Base-by-base conservation (phyloP, 2,888 invertebrate genomes). In the Eilema depressum region DNA sequence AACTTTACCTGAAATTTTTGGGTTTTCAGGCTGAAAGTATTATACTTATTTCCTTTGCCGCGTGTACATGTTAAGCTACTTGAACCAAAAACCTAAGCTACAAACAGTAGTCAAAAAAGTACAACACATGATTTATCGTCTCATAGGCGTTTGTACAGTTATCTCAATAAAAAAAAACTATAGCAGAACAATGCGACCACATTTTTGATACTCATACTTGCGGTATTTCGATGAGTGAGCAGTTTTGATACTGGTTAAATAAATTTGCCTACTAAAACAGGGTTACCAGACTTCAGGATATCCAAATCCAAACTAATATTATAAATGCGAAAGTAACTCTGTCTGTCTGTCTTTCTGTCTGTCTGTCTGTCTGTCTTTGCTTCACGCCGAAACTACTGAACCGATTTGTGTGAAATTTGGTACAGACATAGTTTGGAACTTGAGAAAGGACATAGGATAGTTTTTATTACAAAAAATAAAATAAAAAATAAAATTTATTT, bases 171-270 rank as follows among this genome's bases (percentile, higher is more conserved):
- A 75, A 37, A 33, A 79, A 79, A 70, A 64, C 56, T 76, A 77
- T 82, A 76, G 75, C 77, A 75, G 75, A 81, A 83, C 81, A 81
- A 81, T 77, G 79, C 80, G 83, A 85, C 79, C 80, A 83, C 84
- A 85, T 82, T 87, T 85, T 90, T 83, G 88, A 86, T 87, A 83
- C 80, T 87, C 87, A 84, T 86, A 82, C 80, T 87, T 88, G 85
- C 90, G 90, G 87, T 89, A 89, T 86, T 77, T 70, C 75, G 76
- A 85, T 88, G 87, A 87, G 78, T 75, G 70, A 73, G 85, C 83
- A 68, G 69, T 79, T 83, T 80, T 79, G 75, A 68, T 83, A 76
- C 75, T 75, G 70, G 79, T 77, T 76, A 59, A 25, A 28, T 63
- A 17, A 60, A 30, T 30, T 68, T 60, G 37, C 28, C 12, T 56